Evolutionary conservation across 1,140 invertebrate species (phyloP), one percentile per base, ranked within the genome.

Genomic region (Scaptodrosophila lebanonensis): DNA sequence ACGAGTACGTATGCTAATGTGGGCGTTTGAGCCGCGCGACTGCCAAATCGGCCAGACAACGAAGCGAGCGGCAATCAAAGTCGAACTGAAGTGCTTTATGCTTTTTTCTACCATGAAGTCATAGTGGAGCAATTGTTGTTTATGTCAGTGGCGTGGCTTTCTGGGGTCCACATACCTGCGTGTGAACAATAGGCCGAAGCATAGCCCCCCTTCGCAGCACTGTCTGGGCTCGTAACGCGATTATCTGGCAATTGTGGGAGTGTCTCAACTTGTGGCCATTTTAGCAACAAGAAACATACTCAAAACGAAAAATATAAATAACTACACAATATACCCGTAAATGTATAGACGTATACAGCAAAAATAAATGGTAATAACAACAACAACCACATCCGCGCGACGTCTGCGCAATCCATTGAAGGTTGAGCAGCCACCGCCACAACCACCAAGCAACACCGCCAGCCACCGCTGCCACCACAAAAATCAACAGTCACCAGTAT

Each of bases 221-320:
- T 59, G 61, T 4, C 25, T 59, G 22, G 35, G 32, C n/a, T n/a
- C n/a, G n/a, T n/a, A n/a, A n/a, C 58, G 54, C 50, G 49, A 59
- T 68, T 82, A 73, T 79, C 75, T 75, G 83, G 75, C 75, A 82
- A 82, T 82, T 82, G 75, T 82, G 69, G 75, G 75, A 82, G 75
- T 82, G 75, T 82, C 75, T 70, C 75, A 82, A 82, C 69, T 75
- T 75, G n/a, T n/a, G 69, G 70, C 63, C 70, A 70, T 53, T 82
- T 82, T 82, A 75, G n/a, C 70, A 70, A 83, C 75, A 82, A 82
- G 73, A 82, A 82, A 82, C 69, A 69, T n/a, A n/a, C n/a, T n/a
- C n/a, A 75, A 53, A 52, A 52, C 68, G 50, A 73, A 61, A 65
- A 67, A 29, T 82, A 56, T 59, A 67, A 64, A 60, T 51, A 79